Evolutionary conservation across 2,113 vertebrate genomes (phyloP).

Genomic region (Nanorana parkeri): DNA sequence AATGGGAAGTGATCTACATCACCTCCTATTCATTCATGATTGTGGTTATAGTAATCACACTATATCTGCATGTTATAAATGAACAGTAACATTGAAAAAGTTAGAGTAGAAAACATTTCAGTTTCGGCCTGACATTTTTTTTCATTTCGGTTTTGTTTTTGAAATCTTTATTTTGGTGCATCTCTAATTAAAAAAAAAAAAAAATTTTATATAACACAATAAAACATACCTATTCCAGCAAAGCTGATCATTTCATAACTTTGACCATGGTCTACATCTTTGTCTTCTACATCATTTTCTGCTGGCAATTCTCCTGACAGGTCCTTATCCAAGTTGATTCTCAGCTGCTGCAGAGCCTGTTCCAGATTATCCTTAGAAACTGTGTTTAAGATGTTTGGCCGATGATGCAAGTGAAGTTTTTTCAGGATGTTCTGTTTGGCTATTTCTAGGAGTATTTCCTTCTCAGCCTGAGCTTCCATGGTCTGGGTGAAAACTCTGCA

Average conservation of each 20-base stretch:
- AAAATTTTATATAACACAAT: no score
- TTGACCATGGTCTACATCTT: conserved; percentile 32
- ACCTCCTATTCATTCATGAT: no score
- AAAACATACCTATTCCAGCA: conserved; percentile 55
- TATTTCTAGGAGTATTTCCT: conserved; percentile 51
- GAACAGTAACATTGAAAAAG: no score
- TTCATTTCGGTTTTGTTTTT: no score
- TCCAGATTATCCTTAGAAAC: conserved; percentile 48
- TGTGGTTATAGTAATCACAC: no score
- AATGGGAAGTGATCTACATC: no score
- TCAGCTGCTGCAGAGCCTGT: conserved; percentile 45
- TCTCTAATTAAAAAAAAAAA: no score
- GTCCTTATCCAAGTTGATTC: conserved; percentile 40
- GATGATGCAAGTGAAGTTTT: conserved; percentile 56
- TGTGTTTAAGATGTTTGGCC: conserved; percentile 57
- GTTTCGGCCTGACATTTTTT: no score
- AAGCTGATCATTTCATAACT: conserved; percentile 58
- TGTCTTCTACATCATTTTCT: neutral
- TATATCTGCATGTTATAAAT: no score
- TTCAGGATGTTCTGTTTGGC: conserved; percentile 57
- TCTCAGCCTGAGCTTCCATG: conserved; percentile 10
- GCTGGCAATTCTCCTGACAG: neutral
- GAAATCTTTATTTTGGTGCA: no score
- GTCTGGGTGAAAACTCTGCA: conserved; percentile 27
- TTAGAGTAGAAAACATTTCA: no score